Percentiles rank a stretch among this genome's conserved stretches.
Evolutionary conservation across 2,797 vertebrate species (phyloP).

Genomic region (Acridotheres tristis): DNA sequence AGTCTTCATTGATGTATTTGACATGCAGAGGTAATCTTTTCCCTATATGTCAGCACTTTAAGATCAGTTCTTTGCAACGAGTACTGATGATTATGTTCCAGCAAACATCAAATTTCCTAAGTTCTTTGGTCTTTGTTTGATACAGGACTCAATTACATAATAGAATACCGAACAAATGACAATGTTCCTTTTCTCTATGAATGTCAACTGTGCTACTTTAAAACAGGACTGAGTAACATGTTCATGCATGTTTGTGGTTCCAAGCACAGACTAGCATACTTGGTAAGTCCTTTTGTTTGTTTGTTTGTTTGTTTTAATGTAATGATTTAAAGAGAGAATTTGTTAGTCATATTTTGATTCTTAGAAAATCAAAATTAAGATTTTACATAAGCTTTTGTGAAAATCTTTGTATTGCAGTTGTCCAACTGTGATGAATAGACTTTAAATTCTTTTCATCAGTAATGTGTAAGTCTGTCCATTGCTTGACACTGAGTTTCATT

Average conservation of each 20-base stretch:
- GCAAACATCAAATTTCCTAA: not conserved
- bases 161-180: constrained; percentile 44
- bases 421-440: not conserved
- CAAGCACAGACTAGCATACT: constrained; percentile 63
- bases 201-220: constrained; percentile 60
- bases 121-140: not conserved
- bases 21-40: not conserved
- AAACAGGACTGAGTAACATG: constrained; percentile 56
- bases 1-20: not conserved
- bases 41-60: not conserved
- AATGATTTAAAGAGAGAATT: not conserved
- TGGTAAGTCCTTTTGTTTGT: constrained; percentile 52
- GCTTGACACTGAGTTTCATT: not conserved
- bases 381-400: not conserved
- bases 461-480: not conserved
- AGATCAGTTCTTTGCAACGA: not conserved
- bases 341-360: not conserved
- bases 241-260: constrained; percentile 72
- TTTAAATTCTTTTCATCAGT: not conserved
- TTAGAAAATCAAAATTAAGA: not conserved
- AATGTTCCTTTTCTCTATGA: constrained; percentile 47
- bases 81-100: not conserved
- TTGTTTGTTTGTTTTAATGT: not conserved
- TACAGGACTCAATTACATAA: constrained; percentile 63
- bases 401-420: not conserved